These are phyloP conservation scores for Rhinolophus sinicus DNA, from an alignment of 2,113 vertebrate genomes.

Conservation along the genomic window DNA sequence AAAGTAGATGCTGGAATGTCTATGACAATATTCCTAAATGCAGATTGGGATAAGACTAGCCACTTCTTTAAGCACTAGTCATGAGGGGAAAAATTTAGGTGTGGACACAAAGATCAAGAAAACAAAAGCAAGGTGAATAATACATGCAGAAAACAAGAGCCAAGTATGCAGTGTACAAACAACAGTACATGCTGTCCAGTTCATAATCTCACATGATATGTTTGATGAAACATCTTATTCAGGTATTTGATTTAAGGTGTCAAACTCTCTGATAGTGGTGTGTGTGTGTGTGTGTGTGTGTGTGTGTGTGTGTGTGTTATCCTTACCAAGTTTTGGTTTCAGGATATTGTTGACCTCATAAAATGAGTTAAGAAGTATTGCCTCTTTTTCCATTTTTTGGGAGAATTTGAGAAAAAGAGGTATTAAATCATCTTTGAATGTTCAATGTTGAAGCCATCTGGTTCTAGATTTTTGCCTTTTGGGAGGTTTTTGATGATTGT, in stretches of 20 bases:
- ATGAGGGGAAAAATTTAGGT: not conserved
- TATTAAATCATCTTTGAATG: too few species aligned
- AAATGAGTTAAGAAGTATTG: too few species aligned
- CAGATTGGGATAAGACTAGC: not conserved
- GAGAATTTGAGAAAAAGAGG: too few species aligned
- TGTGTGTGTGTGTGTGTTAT: too few species aligned
- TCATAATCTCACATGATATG: not conserved
- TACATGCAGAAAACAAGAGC: not conserved
- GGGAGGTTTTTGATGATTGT: too few species aligned
- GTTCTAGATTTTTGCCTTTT: too few species aligned
- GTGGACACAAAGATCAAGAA: not conserved
- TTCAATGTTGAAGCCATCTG: too few species aligned
- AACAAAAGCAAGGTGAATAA: not conserved
- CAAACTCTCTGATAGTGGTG: not conserved
- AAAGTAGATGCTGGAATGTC: not conserved
- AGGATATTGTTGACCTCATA: too few species aligned
- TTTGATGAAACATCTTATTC: not conserved
- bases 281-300: too few species aligned
- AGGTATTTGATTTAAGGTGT: not conserved
- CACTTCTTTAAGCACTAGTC: not conserved
- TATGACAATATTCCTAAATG: not conserved
- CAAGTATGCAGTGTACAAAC: too few species aligned
- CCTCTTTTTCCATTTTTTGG: too few species aligned
- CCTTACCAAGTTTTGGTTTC: too few species aligned
- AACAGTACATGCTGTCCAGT: fast-evolving